A percentile compares a stretch with the other conserved stretches of the same genome.
Evolutionary conservation across 2,797 vertebrate species (phyloP).

Genomic region (Sparidentex hasta): DNA sequence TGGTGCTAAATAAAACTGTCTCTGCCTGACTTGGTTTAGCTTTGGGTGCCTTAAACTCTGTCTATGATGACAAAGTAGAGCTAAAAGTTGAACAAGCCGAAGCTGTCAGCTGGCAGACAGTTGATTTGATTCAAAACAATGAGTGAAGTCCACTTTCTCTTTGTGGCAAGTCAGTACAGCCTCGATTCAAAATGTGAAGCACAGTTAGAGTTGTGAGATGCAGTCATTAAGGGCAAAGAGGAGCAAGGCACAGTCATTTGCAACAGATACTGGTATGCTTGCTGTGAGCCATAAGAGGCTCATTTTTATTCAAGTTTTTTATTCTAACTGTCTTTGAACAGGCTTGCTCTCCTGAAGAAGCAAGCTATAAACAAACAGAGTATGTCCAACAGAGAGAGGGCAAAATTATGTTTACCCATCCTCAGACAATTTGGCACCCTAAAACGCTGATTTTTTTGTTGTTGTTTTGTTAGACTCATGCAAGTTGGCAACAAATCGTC

Average conservation of each 20-base stretch:
- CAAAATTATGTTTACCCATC: conserved; percentile 60
- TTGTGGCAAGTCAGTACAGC: conserved; percentile 17
- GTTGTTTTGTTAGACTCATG: conserved; percentile 47
- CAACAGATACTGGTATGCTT: conserved; percentile 6
- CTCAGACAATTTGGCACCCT: conserved; percentile 60
- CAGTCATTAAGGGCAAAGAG: conserved; percentile 10
- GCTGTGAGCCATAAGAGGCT: conserved; percentile 39
- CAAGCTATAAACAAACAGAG: conserved; percentile 58
- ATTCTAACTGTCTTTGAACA: conserved; percentile 35
- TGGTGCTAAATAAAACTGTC: too few relatives aligned
- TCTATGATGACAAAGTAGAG: conserved; percentile 35
- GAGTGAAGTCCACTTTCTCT: conserved; percentile 20
- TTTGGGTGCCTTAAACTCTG: conserved; percentile 10
- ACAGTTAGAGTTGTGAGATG: conserved; percentile 2
- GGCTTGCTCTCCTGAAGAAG: conserved; percentile 49
- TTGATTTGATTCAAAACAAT: conserved; percentile 51
- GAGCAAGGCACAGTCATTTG: conserved; percentile 5
- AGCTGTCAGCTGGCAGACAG: conserved; percentile 27
- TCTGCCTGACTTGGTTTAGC: not conserved
- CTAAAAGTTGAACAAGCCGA: conserved; percentile 30
- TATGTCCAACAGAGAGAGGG: conserved; percentile 51
- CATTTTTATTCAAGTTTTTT: conserved; percentile 50
- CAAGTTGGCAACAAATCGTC: conserved; percentile 58
- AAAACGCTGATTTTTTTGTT: conserved; percentile 45
- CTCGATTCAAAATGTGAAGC: conserved; percentile 4